Evolutionary conservation across 2,113 vertebrate genomes (phyloP), one percentile per base, ranked within the genome.

Genomic region (Tupaia tana): DNA sequence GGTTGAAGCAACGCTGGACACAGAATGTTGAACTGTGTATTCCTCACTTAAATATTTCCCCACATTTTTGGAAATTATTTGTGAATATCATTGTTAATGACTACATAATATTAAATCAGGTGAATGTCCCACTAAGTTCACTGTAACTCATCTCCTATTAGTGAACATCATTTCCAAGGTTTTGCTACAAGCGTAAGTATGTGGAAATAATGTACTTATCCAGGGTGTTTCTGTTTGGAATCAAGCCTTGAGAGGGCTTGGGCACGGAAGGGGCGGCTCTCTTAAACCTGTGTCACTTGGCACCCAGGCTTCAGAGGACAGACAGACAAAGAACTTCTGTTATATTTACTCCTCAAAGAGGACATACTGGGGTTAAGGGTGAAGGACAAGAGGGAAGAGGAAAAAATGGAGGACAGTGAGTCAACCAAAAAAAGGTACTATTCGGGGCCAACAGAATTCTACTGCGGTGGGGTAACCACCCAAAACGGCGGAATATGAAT

Each of bases 1-100:
- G 56, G 54, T 4, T 27, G 63, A 89, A 85, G 77, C 20, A 27
- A 58, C 12, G 63, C 22, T 61, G 7, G 52, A 52, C 12, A 0
- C 29, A 22, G 6, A 87, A 54, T 20, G 16, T 27, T 69, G 34
- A 88, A 64, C 3, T 70, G 9, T 27, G 31, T 19, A 10, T 66
- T 73, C 12, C 24, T 85, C 64, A 16, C 8, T 89, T 95, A 75
- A 78, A 43, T 25, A 66, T 15, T 58, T 52, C 31, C 71, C 63
- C 52, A 54, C 7, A 34, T 58, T n/a, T 95, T 27, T 27, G 10
- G 18, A 77, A 93, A 43, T 73, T 58, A 85, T 75, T 79, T 78
- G 56, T 66, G 92, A 90, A 67, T 27, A 27, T 78, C 75, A 78
- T 18, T 86, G 58, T 95, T 58, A 73, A 81, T 86, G 64, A 90